Conservation (phyloP, 2,113 vertebrate genomes). For the Chloropsis hardwickii region DNA sequence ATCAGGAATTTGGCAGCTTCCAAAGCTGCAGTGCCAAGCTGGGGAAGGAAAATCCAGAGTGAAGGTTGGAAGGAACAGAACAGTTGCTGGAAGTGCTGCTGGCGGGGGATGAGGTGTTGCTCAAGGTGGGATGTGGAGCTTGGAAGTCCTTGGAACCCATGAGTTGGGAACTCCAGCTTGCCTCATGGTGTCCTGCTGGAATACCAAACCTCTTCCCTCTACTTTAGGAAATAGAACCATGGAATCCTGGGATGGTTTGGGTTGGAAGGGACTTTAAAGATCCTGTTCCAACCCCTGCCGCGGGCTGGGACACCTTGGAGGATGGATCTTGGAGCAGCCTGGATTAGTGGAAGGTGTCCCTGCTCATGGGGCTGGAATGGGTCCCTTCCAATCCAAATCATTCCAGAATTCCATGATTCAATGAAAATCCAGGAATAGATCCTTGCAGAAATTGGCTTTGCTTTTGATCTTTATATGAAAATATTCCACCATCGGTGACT, state of each 20-base stretch:
- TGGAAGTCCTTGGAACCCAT: neutral
- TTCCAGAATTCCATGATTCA: neutral
- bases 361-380: neutral
- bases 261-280: neutral
- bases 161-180: neutral
- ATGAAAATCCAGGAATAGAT: neutral
- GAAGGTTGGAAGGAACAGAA: neutral
- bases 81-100: neutral
- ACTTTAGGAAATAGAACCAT: neutral
- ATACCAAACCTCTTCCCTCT: too few relatives aligned
- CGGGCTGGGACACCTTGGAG: accelerated
- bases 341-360: neutral
- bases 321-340: neutral
- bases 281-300: neutral
- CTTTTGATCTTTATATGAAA: neutral
- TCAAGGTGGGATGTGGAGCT: neutral
- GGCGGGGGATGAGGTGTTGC: neutral
- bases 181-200: neutral
- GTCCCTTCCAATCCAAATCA: neutral
- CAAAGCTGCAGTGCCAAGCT: neutral
- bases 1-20: neutral
- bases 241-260: neutral
- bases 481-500: neutral
- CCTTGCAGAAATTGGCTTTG: neutral
- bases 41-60: neutral